Percentiles rank a stretch among this genome's conserved stretches.
Evolutionary conservation across 2,888 invertebrate species (phyloP).

Genomic region (Cheilosia vulpina): DNA sequence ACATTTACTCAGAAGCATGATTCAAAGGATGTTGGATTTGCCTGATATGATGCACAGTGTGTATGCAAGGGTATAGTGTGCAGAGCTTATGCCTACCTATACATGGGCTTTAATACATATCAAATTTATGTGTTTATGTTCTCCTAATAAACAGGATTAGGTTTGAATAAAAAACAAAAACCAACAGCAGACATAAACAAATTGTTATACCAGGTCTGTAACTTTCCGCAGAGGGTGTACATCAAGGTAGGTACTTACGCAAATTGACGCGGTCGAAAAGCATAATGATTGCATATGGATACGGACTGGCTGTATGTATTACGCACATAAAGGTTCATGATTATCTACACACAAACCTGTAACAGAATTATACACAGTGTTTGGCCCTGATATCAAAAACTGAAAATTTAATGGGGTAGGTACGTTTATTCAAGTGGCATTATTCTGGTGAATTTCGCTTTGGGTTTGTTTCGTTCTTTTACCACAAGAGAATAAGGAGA

Average conservation of each 20-base stretch:
- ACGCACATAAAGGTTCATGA: background rate
- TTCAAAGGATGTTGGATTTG: constrained; percentile 43
- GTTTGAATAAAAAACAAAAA: background rate
- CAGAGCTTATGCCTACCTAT: background rate
- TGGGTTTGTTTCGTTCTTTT: constrained; percentile 15
- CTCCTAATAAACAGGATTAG: constrained; percentile 1
- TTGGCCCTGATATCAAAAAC: constrained; percentile 72
- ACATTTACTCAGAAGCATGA: constrained; percentile 17
- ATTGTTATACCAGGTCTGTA: constrained; percentile 53
- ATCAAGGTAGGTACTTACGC: background rate
- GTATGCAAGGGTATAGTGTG: background rate
- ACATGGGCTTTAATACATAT: background rate
- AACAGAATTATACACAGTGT: constrained; percentile 34
- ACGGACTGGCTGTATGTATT: background rate
- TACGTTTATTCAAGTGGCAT: constrained; percentile 47
- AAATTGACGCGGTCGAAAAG: constrained; percentile 24
- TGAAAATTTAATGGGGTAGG: constrained; percentile 74
- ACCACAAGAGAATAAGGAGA: background rate
- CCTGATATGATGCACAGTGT: background rate
- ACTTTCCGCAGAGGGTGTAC: background rate
- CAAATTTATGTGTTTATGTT: constrained; percentile 23
- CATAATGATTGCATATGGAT: constrained; percentile 41
- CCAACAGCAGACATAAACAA: constrained; percentile 18
- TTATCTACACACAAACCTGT: background rate
- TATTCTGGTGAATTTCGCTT: constrained; percentile 48